Conservation (phyloP, 1,140 invertebrate genomes). For the Leptoteleia sp. region DNA sequence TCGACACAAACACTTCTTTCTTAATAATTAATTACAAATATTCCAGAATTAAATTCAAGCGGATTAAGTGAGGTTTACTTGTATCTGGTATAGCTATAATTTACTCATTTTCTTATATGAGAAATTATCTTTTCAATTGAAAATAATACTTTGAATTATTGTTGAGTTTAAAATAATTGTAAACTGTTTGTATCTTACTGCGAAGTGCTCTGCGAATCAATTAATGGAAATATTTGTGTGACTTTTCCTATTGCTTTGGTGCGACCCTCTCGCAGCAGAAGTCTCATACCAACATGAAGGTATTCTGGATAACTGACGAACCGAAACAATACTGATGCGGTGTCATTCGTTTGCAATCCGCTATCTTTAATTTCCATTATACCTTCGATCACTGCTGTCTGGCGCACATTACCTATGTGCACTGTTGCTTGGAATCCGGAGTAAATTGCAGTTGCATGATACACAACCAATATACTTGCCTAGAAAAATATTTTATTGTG, state of each 20-base stretch:
- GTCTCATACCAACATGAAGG: constrained; percentile 90
- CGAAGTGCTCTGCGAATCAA: constrained; percentile 70
- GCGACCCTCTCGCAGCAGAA: constrained; percentile 93
- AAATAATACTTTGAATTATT: constrained; percentile 1
- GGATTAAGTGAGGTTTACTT: too few species aligned
- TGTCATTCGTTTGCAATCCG: constrained; percentile 90
- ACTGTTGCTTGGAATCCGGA: constrained; percentile 96
- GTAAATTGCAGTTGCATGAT: constrained; percentile 91
- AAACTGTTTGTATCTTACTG: constrained; percentile 37
- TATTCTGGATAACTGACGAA: constrained; percentile 96
- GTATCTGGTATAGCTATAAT: too few species aligned
- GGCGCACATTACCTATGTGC: constrained; percentile 96
- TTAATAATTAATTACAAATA: too few species aligned
- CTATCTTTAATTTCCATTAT: constrained; percentile 83
- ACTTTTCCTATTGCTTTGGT: constrained; percentile 95
- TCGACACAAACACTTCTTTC: too few species aligned
- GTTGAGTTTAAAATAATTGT: neutral
- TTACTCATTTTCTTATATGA: too few species aligned
- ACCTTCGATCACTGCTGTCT: constrained; percentile 93
- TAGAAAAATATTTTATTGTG: constrained; percentile 73
- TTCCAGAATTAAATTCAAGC: too few species aligned
- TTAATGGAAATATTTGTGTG: constrained; percentile 89
- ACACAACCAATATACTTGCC: constrained; percentile 93
- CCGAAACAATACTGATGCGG: constrained; percentile 92
- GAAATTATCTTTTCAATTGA: too few species aligned